phyloP scores from a whole-genome alignment of 37 sponge, comb jelly and placozoan genomes.

The Axinella damicornis region DNA sequence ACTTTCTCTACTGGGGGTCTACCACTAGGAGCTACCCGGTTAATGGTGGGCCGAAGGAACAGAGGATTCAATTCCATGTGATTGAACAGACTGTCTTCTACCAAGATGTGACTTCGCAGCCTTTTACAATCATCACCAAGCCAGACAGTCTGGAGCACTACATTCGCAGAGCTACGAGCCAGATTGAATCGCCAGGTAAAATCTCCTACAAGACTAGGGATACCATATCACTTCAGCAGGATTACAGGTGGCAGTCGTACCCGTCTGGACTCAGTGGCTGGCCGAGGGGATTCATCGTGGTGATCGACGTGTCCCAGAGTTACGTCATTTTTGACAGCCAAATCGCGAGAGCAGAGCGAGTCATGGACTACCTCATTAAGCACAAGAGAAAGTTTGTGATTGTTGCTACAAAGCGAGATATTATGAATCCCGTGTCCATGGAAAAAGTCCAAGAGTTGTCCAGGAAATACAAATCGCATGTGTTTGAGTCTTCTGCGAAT shows the following conservation, averaged over 20 bases:
- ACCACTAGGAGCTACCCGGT: background rate
- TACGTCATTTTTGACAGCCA: conserved; percentile 40
- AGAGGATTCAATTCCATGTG: conserved; percentile 33
- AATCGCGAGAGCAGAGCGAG: conserved; percentile 22
- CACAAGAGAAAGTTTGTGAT: conserved; percentile 48
- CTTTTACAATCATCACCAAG: conserved; percentile 27
- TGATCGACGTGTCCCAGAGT: conserved; percentile 50
- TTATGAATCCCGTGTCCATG: background rate
- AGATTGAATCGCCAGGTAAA: conserved; percentile 60
- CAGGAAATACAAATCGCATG: conserved; percentile 18
- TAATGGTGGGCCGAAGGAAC: background rate
- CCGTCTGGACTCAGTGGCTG: conserved; percentile 26
- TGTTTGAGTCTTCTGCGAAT: conserved; percentile 57
- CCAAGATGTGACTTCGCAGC: conserved; percentile 59
- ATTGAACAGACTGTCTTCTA: conserved; percentile 77
- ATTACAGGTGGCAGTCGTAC: conserved; percentile 3
- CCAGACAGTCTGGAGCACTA: conserved; percentile 20
- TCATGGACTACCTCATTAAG: conserved; percentile 37
- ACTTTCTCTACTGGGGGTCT: conserved; percentile 78
- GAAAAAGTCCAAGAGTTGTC: conserved; percentile 21
- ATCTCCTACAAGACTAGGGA: conserved; percentile 56
- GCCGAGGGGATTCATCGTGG: conserved; percentile 50
- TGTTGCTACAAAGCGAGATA: conserved; percentile 69
- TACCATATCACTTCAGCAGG: background rate
- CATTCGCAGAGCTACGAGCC: conserved; percentile 24